Evolutionary conservation across 2,113 vertebrate genomes (phyloP), one percentile per base, ranked within the genome.

Genomic region (Diadophis punctatus): DNA sequence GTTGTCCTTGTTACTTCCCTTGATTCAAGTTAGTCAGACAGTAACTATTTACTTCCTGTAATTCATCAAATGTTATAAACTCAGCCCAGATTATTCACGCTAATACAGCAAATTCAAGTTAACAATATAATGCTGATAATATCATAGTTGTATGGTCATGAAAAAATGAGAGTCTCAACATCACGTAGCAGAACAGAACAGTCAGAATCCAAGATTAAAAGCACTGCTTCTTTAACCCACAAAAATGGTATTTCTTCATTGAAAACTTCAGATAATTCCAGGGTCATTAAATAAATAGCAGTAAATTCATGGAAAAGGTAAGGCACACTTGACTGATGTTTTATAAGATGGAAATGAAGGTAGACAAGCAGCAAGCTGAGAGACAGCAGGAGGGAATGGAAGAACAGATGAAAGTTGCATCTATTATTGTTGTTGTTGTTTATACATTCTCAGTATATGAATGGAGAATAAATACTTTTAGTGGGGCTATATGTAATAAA

Each of bases 231-330:
- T n/a, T 52, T n/a, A 3, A 48, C 30, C 84, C 27, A 63, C 18
- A 56, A 60, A 49, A 55, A 56, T 9, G 9, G 0, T 58, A 49
- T 58, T 89, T 34, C 88, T 90, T 89, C 53, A 58, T 39, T 60
- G 16, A 46, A 89, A 86, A 30, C 30, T 86, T 34, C 43, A 85
- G 48, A n/a, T 8, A 89, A 92, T 30, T 49, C 30, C 68, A 10
- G 43, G 14, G 1, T 14, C 68, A 89, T 84, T 34, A 48, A 18
- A 9, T 11, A 84, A 52, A n/a, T 86, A 85, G 14, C 74, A 49
- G 25, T 39, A 58, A 39, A 43, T n/a, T 91, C 56, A 63, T 63
- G 46, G 30, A 8, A 8, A 93, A 93, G 92, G 93, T 91, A 93
- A 91, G 93, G 1, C 49, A 86, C 58, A 8, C 20, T 34, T 86